These are phyloP conservation scores for Nylanderia fulva DNA, from an alignment of 1,140 invertebrate species.

Conservation along the genomic window DNA sequence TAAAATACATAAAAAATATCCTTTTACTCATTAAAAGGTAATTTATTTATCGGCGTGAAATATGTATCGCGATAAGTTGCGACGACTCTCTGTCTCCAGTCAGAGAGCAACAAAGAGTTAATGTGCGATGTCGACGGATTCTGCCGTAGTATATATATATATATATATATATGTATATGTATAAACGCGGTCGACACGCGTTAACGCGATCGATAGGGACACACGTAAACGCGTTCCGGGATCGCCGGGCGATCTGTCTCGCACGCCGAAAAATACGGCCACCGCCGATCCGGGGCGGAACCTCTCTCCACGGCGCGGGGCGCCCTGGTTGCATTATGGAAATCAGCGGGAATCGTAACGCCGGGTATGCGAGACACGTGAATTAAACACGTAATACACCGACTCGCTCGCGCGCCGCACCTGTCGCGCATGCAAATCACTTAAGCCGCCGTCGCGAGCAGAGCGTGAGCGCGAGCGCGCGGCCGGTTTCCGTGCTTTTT, in stretches of 20 bases:
- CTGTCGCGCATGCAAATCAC: slow-evolving; percentile 81
- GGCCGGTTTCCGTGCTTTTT: slow-evolving; percentile 72
- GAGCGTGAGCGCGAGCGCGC: slow-evolving; percentile 49
- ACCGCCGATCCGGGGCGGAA: slow-evolving; percentile 53
- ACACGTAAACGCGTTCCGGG: slow-evolving; percentile 23
- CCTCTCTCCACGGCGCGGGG: slow-evolving; percentile 30
- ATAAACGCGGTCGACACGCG: slow-evolving; percentile 30
- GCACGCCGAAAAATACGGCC: slow-evolving; percentile 63
- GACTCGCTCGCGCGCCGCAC: slow-evolving; percentile 74
- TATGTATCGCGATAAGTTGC: neutral
- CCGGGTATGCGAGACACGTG: slow-evolving; percentile 79
- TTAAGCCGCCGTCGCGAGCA: slow-evolving; percentile 67
- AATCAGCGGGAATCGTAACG: slow-evolving; percentile 72
- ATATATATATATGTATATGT: no score
- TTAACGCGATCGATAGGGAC: slow-evolving; percentile 44
- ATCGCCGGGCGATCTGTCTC: slow-evolving; percentile 44
- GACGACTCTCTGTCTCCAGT: neutral
- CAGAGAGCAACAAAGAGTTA: slow-evolving; percentile 10
- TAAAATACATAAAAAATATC: neutral
- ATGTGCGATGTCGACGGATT: slow-evolving; percentile 37
- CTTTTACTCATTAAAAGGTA: neutral
- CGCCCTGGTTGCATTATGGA: slow-evolving; percentile 69
- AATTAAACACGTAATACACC: slow-evolving; percentile 82
- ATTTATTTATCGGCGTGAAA: slow-evolving; percentile 10
- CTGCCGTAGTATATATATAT: no score